Evolutionary conservation across 2,113 vertebrate species (phyloP).

Genomic region (Saccopteryx bilineata): DNA sequence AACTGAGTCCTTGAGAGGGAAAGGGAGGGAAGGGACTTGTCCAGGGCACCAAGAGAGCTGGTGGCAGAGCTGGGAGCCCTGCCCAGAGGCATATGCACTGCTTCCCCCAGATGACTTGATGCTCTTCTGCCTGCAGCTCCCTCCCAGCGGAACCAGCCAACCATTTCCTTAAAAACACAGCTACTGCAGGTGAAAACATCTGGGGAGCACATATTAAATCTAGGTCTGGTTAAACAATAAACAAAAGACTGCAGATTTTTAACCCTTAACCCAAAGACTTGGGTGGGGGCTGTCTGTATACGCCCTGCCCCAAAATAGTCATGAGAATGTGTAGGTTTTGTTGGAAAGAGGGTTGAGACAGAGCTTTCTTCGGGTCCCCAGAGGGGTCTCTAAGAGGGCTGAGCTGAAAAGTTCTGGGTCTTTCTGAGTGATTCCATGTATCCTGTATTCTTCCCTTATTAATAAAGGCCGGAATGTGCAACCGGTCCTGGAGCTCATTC

Average conservation of each 20-base stretch:
- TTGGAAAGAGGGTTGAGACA: background rate
- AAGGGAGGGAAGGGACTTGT: background rate
- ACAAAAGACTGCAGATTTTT: background rate
- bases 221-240: background rate
- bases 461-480: background rate
- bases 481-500: background rate
- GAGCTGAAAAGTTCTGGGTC: background rate
- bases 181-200: background rate
- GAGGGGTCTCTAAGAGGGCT: background rate
- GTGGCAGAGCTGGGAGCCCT: background rate
- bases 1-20: background rate
- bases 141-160: background rate
- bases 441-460: background rate
- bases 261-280: background rate
- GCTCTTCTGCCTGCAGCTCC: background rate
- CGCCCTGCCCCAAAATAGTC: background rate
- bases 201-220: background rate
- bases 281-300: accelerated
- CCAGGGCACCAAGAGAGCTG: background rate
- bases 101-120: too few relatives aligned
- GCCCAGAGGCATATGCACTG: background rate
- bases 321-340: background rate
- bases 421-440: background rate
- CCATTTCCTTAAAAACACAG: background rate
- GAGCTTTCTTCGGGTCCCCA: background rate